A percentile compares a stretch with the other conserved stretches of the same genome.
phyloP scores from a whole-genome alignment of 1,140 invertebrate genomes.

The Planococcus citri region DNA sequence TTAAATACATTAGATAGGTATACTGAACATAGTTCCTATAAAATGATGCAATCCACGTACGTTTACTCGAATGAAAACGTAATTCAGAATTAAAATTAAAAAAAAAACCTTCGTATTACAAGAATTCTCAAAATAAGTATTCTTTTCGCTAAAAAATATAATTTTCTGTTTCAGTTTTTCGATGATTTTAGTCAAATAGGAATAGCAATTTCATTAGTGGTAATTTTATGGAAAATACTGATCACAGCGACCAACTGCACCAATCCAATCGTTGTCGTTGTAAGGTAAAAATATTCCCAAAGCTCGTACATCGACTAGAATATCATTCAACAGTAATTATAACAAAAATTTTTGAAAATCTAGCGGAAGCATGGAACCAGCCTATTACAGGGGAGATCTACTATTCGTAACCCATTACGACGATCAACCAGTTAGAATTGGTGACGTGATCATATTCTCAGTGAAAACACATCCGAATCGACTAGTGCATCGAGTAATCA shows the following conservation, averaged over 20 bases:
- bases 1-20: too few species aligned
- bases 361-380: conserved; percentile 97
- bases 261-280: neutral
- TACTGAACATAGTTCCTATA: too few species aligned
- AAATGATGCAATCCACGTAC: too few species aligned
- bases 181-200: neutral
- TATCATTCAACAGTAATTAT: neutral
- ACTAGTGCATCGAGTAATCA: conserved; percentile 94
- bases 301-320: too few species aligned
- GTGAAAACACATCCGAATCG: conserved; percentile 95
- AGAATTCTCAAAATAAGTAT: too few species aligned
- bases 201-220: neutral
- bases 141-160: too few species aligned
- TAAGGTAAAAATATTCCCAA: neutral
- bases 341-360: neutral
- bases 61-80: too few species aligned
- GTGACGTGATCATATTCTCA: conserved; percentile 98
- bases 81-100: too few species aligned
- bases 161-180: neutral
- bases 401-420: conserved; percentile 91
- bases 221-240: neutral
- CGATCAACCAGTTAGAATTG: conserved; percentile 91
- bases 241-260: neutral
- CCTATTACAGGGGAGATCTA: conserved; percentile 94
- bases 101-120: too few species aligned